These are phyloP conservation scores for Drosophila chauvacae DNA, from an alignment of 1,140 invertebrate genomes.

Conservation along the genomic window DNA sequence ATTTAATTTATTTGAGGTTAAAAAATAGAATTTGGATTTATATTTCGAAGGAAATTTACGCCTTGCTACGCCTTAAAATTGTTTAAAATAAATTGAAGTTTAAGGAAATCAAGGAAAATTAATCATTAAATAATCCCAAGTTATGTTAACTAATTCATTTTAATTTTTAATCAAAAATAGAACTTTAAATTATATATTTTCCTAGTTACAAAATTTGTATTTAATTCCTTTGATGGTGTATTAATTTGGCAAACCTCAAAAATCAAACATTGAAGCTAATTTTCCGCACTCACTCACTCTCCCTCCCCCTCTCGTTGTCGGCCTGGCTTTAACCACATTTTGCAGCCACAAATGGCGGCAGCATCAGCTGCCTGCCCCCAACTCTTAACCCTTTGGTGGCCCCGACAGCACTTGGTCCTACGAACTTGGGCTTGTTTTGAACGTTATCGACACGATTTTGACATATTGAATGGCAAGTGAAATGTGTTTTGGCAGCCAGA, in stretches of 20 bases:
- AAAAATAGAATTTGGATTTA: not conserved
- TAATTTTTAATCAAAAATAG: not conserved
- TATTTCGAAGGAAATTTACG: not conserved
- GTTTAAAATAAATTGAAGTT: too few species aligned
- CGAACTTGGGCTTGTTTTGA: conserved; percentile 61
- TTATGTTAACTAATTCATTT: too few species aligned
- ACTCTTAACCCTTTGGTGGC: too few species aligned
- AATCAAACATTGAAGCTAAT: conserved; percentile 10
- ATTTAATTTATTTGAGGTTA: not conserved
- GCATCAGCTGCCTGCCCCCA: not conserved
- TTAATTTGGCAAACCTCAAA: conserved; percentile 1
- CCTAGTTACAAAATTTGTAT: not conserved
- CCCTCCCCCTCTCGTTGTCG: not conserved
- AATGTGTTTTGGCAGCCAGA: conserved; percentile 56
- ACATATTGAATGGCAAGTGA: conserved; percentile 81
- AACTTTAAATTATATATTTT: not conserved
- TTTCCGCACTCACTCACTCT: not conserved
- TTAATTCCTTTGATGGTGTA: not conserved
- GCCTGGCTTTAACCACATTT: conserved; percentile 38
- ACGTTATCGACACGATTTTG: conserved; percentile 82
- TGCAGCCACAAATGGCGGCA: conserved; percentile 52
- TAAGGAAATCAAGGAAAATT: too few species aligned
- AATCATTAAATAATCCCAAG: too few species aligned
- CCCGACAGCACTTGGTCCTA: not conserved
- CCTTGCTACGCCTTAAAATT: too few species aligned